Percentiles rank a stretch among this genome's conserved stretches.
These are phyloP conservation scores for Harpalus rufipes DNA, from an alignment of 2,888 invertebrate species.

Conservation along the genomic window DNA sequence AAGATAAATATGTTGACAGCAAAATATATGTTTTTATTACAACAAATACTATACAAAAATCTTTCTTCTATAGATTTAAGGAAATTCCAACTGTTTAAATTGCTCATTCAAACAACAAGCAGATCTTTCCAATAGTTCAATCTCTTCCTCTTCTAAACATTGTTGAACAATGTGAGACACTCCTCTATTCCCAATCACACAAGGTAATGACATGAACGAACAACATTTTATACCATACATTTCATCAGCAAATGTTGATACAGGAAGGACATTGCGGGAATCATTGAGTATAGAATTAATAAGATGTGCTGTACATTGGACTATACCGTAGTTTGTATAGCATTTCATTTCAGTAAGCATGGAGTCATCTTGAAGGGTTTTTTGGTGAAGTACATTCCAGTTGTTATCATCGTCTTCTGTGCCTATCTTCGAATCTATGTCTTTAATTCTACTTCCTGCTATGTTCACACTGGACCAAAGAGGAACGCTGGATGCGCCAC, in stretches of 20 bases:
- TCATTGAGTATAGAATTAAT: conserved; percentile 86
- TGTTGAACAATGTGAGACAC: conserved; percentile 71
- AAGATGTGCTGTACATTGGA: conserved; percentile 76
- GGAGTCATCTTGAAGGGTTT: neutral
- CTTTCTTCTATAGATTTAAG: neutral
- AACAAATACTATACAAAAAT: neutral
- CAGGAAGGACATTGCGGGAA: conserved; percentile 80
- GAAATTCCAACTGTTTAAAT: neutral
- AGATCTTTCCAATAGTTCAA: neutral
- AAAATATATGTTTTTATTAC: too few species aligned
- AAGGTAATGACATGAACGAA: conserved; percentile 81
- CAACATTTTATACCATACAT: conserved; percentile 77
- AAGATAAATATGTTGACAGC: too few species aligned
- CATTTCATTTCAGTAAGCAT: conserved; percentile 76
- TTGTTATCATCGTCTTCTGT: conserved; percentile 77
- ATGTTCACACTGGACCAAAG: conserved; percentile 83
- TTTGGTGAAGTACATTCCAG: conserved; percentile 1
- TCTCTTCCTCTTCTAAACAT: neutral
- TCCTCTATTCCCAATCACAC: conserved; percentile 77
- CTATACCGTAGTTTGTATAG: conserved; percentile 95
- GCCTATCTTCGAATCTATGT: conserved; percentile 80
- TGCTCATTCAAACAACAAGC: neutral
- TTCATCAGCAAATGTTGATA: conserved; percentile 75
- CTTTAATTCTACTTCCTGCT: conserved; percentile 80
- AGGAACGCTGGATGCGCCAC: conserved; percentile 82